Evolutionary conservation across 2,797 vertebrate genomes (phyloP), one percentile per base, ranked within the genome.

Genomic region (Anguilla obscura): DNA sequence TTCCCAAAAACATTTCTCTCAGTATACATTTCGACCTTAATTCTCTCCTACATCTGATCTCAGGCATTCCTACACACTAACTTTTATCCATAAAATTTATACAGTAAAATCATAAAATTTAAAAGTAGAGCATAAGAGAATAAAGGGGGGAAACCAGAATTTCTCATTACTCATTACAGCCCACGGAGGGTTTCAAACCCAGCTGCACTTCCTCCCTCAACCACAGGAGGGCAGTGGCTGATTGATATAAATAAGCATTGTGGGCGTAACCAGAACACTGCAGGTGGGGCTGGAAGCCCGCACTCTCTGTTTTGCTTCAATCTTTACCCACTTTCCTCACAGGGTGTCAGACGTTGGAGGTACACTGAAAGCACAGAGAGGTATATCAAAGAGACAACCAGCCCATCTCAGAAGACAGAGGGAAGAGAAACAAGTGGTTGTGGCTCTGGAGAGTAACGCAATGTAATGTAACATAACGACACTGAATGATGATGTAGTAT

Each of bases 171-270:
- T 58, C 3, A 16, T 58, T 18, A 14, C 14, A 5, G 74, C 40
- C 33, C 33, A 4, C 1, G 14, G 0, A 36, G 3, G 6, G 27
- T 33, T 74, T 76, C 10, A 76, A 48, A 45, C 7, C 12, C 1
- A 45, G 45, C 45, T 50, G 24, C 79, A 82, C 30, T 85, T 88
- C 76, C n/a, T 3, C 30, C 48, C 0, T 87, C 87, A n/a, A 14
- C 89, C 90, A 90, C 85, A 52, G 76, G 90, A 80, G 82, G 88
- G 83, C 90, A 89, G 36, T 84, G 40, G 66, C 48, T 45, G 56
- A 14, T 84, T 69, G 0, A 87, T 87, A 36, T 45, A 84, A 14
- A 16, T 24, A 30, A n/a, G 48, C n/a, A 16, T 50, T 18, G 40
- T 74, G 83, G 84, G 56, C 40, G 84, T 36, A 66, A 66, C 56